Conservation (phyloP, 2,113 vertebrate genomes). For the Tyrannus savana region DNA sequence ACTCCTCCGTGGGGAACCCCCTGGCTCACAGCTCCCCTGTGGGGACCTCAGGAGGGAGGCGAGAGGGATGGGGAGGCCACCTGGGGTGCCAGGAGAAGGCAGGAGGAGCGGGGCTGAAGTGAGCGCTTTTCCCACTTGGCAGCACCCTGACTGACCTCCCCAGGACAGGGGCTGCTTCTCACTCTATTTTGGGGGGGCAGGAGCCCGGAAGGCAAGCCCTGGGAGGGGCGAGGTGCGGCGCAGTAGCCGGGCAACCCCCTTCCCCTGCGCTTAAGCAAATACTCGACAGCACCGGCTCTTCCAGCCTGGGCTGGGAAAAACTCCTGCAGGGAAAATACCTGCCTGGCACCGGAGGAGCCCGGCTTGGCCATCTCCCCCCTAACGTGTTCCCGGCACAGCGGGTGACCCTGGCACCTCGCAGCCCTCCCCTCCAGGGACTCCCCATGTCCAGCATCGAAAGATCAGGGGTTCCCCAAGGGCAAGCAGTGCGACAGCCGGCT, state of each 20-base stretch:
- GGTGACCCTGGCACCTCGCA: neutral
- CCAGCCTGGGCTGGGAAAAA: neutral
- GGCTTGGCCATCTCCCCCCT: neutral
- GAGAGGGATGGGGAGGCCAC: too few relatives aligned
- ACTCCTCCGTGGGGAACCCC: neutral
- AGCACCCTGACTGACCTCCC: neutral
- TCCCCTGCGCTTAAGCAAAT: neutral
- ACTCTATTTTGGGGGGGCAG: neutral
- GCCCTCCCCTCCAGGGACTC: neutral
- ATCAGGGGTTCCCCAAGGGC: neutral
- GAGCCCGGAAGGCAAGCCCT: neutral
- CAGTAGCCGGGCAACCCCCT: neutral
- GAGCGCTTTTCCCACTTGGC: neutral
- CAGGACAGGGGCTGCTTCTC: neutral
- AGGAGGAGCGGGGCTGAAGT: neutral
- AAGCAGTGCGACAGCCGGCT: fast-evolving
- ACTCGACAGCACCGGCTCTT: neutral
- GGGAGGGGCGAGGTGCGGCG: neutral
- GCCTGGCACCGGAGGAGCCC: neutral
- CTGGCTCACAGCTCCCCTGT: neutral
- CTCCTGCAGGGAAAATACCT: neutral
- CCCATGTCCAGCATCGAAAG: neutral
- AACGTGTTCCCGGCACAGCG: fast-evolving
- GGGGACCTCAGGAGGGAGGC: fast-evolving
- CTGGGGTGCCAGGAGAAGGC: neutral